Evolutionary conservation across 2,113 vertebrate species (phyloP).

Genomic region (Mixornis gularis): DNA sequence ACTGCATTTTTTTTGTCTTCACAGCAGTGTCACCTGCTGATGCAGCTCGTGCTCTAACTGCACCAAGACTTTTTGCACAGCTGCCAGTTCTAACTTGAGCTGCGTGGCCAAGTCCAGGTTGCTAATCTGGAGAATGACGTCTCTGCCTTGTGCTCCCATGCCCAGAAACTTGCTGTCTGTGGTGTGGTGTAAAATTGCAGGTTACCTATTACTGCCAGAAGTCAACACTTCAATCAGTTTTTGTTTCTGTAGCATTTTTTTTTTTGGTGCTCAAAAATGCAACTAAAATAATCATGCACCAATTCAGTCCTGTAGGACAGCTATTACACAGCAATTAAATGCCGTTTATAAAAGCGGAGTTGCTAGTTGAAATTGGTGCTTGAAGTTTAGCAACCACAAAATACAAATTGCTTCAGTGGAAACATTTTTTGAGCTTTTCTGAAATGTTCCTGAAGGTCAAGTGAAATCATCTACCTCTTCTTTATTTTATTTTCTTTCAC

Average conservation of each 20-base stretch:
- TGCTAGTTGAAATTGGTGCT: not conserved
- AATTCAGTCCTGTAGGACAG: not conserved
- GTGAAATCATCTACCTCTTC: not conserved
- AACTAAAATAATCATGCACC: not conserved
- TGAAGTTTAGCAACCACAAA: not conserved
- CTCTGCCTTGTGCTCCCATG: constrained; percentile 55
- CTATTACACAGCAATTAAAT: not conserved
- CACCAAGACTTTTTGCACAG: constrained; percentile 31
- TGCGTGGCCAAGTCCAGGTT: constrained; percentile 51
- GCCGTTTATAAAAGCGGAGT: not conserved
- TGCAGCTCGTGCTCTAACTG: not conserved
- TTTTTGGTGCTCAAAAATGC: not conserved
- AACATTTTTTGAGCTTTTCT: not conserved
- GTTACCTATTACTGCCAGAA: constrained; percentile 32
- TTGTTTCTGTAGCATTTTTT: not conserved
- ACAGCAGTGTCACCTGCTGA: constrained; percentile 49
- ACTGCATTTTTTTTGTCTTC: constrained; percentile 39
- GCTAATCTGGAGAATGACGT: constrained; percentile 71
- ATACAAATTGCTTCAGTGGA: not conserved
- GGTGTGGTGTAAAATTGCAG: constrained; percentile 23
- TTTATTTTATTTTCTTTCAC: not conserved
- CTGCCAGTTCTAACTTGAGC: constrained; percentile 65
- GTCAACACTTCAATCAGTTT: constrained; percentile 4
- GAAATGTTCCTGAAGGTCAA: not conserved
- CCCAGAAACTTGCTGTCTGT: constrained; percentile 44